Base-by-base conservation (phyloP, 1,140 invertebrate genomes). In the Brachionus koreanus region DNA sequence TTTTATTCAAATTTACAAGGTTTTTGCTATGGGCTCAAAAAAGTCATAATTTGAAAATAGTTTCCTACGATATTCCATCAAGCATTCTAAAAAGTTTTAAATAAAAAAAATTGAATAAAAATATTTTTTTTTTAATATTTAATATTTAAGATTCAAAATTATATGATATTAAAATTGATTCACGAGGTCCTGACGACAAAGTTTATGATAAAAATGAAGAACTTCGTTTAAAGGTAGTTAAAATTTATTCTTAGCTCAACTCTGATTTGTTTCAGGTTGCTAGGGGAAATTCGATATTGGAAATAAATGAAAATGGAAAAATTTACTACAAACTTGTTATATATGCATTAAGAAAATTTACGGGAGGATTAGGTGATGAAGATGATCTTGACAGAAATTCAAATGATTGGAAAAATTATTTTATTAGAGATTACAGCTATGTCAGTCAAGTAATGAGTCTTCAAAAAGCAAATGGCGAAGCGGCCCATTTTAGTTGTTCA, bases 311-410 rank as follows among this genome's bases (percentile, higher is more conserved):
- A 49, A 84, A 84, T 57, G 52, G 82, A 10, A 67, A 84, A 12
- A 83, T 76, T 23, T 84, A 84, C 6, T 85, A 85, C 12, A 83
- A 85, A 61, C 88, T 88, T 84, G 84, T 88, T 1, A 85, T 90
- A 6, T 89, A 89, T 84, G 89, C 88, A 0, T 85, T 90, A 81
- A 87, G 88, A 72, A 90, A 90, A 83, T 90, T 90, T 83, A 90
- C 89, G 5, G 90, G 89, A 37, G 89, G 89, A n/a, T 84, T 90
- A 75, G 90, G 90, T 19, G 90, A 90, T 86, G 90, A 90, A 85
- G 90, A 90, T 85, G 86, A 87, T 29, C n/a, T 79, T 5, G 76
- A 79, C 35, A 25, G 76, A 61, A 37, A 85, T 86, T 72, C 83
- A 85, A 76, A 86, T 87, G n/a, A 84, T 84, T 57, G 86, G 85